Conservation (phyloP, 2,888 invertebrate genomes). For the Plagodis dolabraria region DNA sequence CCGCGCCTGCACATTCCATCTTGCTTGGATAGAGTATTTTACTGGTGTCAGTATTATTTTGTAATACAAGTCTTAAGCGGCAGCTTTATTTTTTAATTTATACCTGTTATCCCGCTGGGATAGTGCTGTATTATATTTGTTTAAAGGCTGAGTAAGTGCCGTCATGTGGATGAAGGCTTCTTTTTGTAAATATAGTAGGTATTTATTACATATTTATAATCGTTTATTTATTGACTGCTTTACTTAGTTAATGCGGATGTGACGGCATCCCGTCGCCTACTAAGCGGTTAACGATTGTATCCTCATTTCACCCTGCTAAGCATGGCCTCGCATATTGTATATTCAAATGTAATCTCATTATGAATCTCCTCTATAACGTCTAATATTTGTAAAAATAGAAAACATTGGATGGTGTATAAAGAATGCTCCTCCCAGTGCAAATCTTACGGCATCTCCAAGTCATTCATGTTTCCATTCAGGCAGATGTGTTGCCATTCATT, state of each 20-base stretch:
- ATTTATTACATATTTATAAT: slow-evolving; percentile 86
- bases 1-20: slow-evolving; percentile 79
- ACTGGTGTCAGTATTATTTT: slow-evolving; percentile 84
- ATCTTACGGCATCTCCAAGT: slow-evolving; percentile 22
- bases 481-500: slow-evolving; percentile 25
- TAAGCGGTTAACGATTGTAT: slow-evolving; percentile 76
- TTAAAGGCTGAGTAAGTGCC: slow-evolving; percentile 79
- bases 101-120: slow-evolving; percentile 80
- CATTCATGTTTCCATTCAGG: slow-evolving; percentile 8
- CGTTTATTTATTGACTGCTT: slow-evolving; percentile 86
- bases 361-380: slow-evolving; percentile 74
- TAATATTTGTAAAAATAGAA: slow-evolving; percentile 71
- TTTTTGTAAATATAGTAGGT: slow-evolving; percentile 85
- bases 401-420: slow-evolving; percentile 80
- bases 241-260: slow-evolving; percentile 78
- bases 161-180: slow-evolving; percentile 70
- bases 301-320: slow-evolving; percentile 79
- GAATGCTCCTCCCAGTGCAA: slow-evolving; percentile 51
- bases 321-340: slow-evolving; percentile 76
- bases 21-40: slow-evolving; percentile 72
- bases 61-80: slow-evolving; percentile 82
- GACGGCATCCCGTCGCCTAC: slow-evolving; percentile 69
- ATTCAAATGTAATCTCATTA: slow-evolving; percentile 79
- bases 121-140: slow-evolving; percentile 84
- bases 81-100: slow-evolving; percentile 84